These are phyloP conservation scores for Melipona quadrifasciata DNA, from an alignment of 1,140 invertebrate species.

Conservation along the genomic window DNA sequence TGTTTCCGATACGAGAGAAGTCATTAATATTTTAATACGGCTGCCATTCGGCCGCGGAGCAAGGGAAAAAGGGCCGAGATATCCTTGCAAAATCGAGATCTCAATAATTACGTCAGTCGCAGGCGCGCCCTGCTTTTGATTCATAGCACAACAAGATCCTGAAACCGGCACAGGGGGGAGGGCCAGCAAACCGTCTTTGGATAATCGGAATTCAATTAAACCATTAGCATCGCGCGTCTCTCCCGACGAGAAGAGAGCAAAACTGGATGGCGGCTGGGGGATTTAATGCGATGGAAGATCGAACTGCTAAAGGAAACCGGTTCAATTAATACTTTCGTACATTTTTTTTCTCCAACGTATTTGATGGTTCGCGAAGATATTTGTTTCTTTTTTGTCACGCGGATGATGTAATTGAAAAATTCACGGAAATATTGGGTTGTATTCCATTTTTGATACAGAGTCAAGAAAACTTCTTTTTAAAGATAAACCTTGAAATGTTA, in stretches of 20 bases:
- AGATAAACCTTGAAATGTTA: too few species aligned
- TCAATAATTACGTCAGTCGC: slow-evolving; percentile 79
- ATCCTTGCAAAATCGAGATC: slow-evolving; percentile 74
- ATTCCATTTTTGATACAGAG: too few species aligned
- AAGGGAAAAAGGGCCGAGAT: slow-evolving; percentile 49
- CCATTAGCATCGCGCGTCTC: slow-evolving; percentile 71
- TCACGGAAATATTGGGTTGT: too few species aligned
- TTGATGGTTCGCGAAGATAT: neutral
- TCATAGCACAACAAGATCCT: slow-evolving; percentile 76
- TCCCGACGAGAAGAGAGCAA: slow-evolving; percentile 43
- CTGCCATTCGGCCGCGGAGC: slow-evolving; percentile 61
- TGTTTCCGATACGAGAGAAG: slow-evolving; percentile 64
- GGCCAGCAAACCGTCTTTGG: slow-evolving; percentile 72
- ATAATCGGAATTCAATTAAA: slow-evolving; percentile 81
- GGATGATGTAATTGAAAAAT: neutral
- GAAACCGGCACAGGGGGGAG: slow-evolving; percentile 55
- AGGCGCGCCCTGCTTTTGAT: slow-evolving; percentile 78
- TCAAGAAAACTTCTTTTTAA: too few species aligned
- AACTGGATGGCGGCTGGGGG: slow-evolving; percentile 26
- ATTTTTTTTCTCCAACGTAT: neutral
- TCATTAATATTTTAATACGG: slow-evolving; percentile 78
- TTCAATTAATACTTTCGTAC: slow-evolving; percentile 32
- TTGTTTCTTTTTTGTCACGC: neutral
- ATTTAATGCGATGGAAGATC: slow-evolving; percentile 71
- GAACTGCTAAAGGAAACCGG: slow-evolving; percentile 59